Evolutionary conservation across 2,888 invertebrate genomes (phyloP), one percentile per base, ranked within the genome.

Genomic region (Calephelis perditalis): DNA sequence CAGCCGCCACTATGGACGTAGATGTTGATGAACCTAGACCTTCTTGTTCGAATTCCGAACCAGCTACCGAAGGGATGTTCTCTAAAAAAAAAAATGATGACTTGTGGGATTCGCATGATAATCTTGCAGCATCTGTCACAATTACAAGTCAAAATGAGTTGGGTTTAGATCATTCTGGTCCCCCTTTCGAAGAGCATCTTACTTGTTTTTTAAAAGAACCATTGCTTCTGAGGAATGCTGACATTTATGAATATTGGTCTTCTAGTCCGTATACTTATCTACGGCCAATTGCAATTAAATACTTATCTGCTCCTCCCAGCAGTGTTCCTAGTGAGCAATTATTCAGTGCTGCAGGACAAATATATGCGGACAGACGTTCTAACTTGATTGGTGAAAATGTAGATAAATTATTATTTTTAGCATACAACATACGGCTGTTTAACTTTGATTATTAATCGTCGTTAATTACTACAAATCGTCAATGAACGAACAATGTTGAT

Each of bases 241-340:
- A 43, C 40, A 56, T 56, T 36, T 56, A 56, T 40, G 43, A 56
- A 56, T 43, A 56, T 56, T 56, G 56, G 56, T 56, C 56, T 56
- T 56, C 56, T 56, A 56, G 43, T 56, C 56, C 56, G 37, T 40
- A 56, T 56, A 56, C 56, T 56, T 56, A 11, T 15, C 56, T 56
- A 56, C 56, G 56, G 43, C 43, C 56, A 43, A 43, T 56, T 56
- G 56, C 56, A 43, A 15, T 56, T 43, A 66, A 66, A 59, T 66
- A 62, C 40, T 58, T 67, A 9, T 69, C 67, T 52, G 67, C 63
- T 62, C 63, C 67, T 59, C 69, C 66, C n/a, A 67, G 64, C 37
- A 66, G 65, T 62, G 66, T 70, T 54, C 62, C 67, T 35, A 69
- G 68, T 60, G 65, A 68, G 56, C 67, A 68, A 59, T 37, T 70